Percentiles rank a stretch among this genome's conserved stretches.
Conservation (phyloP, 2,797 vertebrate species). For the Cygnus olor region DNA sequence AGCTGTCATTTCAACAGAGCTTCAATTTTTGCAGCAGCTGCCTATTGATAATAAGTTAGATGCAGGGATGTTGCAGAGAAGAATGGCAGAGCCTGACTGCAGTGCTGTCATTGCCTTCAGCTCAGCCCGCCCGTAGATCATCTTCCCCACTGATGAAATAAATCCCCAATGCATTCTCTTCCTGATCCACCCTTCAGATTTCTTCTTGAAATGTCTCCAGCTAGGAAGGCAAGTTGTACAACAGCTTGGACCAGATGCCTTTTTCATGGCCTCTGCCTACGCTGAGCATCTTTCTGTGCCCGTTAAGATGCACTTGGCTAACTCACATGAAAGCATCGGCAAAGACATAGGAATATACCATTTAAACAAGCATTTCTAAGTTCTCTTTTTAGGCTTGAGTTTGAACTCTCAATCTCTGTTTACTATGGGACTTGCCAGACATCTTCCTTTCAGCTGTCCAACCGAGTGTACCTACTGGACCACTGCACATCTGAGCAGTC, state of each 20-base stretch:
- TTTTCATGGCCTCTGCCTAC: background rate
- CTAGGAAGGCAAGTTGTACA: background rate
- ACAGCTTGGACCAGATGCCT: background rate
- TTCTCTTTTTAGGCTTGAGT: conserved; percentile 14
- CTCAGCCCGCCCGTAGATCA: background rate
- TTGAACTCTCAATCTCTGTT: conserved; percentile 33
- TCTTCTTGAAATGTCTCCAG: background rate
- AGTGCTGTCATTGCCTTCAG: background rate
- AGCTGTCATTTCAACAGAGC: conserved; percentile 6
- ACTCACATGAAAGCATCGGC: conserved; percentile 10
- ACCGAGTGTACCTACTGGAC: background rate
- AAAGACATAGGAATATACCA: background rate
- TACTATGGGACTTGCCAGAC: conserved; percentile 12
- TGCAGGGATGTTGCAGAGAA: background rate
- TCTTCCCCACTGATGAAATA: conserved; percentile 12
- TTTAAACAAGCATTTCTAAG: conserved; percentile 3
- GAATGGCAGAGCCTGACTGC: background rate
- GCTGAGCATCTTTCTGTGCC: background rate
- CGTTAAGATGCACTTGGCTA: background rate
- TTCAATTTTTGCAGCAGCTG: conserved; percentile 50
- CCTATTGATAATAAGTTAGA: background rate
- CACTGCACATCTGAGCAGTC: background rate
- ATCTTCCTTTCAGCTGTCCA: conserved; percentile 30
- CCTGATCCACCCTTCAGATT: background rate
- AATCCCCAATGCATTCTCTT: accelerated